Evolutionary conservation across 2,888 invertebrate species (phyloP).

Genomic region (Punctoribates punctum): DNA sequence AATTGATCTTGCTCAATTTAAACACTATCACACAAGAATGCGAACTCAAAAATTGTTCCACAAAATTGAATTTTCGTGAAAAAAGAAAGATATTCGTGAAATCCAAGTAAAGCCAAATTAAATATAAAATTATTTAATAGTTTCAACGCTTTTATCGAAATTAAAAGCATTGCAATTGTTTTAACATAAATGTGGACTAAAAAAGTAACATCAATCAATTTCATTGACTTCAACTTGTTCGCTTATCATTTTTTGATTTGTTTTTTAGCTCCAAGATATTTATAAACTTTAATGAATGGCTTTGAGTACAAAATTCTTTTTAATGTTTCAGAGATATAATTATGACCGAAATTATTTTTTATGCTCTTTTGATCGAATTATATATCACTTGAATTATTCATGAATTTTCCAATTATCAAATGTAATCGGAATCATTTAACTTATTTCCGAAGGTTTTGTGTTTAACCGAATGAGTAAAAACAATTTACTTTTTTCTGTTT

Average conservation of each 20-base stretch:
- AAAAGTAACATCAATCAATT: not conserved
- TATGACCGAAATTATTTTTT: not conserved
- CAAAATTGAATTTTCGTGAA: too few relatives aligned
- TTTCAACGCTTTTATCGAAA: too few relatives aligned
- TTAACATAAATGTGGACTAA: not conserved
- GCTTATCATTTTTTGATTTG: not conserved
- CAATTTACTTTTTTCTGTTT: too few relatives aligned
- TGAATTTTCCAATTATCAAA: constrained; percentile 8
- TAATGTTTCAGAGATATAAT: not conserved
- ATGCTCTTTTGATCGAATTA: not conserved
- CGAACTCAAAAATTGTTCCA: too few relatives aligned
- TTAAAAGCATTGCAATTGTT: not conserved
- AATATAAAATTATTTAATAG: too few relatives aligned
- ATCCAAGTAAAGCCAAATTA: too few relatives aligned
- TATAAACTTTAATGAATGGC: not conserved
- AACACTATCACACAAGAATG: too few relatives aligned
- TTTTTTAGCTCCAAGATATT: not conserved
- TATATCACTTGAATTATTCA: constrained; percentile 1
- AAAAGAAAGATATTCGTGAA: too few relatives aligned
- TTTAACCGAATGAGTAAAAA: too few relatives aligned
- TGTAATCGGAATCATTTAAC: not conserved
- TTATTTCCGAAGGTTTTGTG: too few relatives aligned
- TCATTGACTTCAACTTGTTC: constrained; percentile 10
- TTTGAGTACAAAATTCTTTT: not conserved
- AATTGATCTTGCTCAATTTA: too few relatives aligned